Percentiles rank a stretch among this genome's conserved stretches.
These are phyloP conservation scores for Polydrusus cervinus DNA, from an alignment of 2,888 invertebrate species.

Conservation along the genomic window DNA sequence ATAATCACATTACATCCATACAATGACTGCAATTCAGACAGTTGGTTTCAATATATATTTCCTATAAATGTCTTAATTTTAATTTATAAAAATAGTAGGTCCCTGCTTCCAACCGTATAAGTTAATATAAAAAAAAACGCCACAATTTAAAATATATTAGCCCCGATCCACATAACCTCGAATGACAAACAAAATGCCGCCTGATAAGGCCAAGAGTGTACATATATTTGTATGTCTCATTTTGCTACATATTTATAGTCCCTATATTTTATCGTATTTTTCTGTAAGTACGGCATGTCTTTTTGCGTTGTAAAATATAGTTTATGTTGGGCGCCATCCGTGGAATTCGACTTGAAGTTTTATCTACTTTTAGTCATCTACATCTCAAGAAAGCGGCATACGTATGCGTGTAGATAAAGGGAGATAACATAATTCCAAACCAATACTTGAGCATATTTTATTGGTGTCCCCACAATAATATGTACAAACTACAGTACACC, in stretches of 20 bases:
- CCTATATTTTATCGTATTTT: slow-evolving; percentile 45
- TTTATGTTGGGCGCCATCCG: slow-evolving; percentile 44
- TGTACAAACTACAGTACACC: no score
- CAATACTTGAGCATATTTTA: no score
- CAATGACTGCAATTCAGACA: no score
- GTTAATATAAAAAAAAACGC: no score
- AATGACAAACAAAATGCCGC: neutral
- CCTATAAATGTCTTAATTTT: no score
- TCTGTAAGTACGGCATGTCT: slow-evolving; percentile 44
- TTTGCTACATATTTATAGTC: slow-evolving; percentile 50
- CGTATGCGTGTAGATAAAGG: neutral
- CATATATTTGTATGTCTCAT: slow-evolving; percentile 25
- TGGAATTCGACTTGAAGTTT: slow-evolving; percentile 31
- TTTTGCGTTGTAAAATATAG: slow-evolving; percentile 38
- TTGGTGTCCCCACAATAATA: no score
- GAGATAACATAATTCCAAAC: neutral
- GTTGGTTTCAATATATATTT: no score
- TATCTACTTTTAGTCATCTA: slow-evolving; percentile 21
- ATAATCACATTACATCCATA: no score
- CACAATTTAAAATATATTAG: neutral
- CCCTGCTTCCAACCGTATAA: no score
- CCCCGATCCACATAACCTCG: slow-evolving; percentile 1
- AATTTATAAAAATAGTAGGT: no score
- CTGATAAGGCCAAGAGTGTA: slow-evolving; percentile 26
- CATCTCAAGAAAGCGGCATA: neutral